Evolutionary conservation across 2,797 vertebrate genomes (phyloP), one percentile per base, ranked within the genome.

Genomic region (Sebastes nivosus): DNA sequence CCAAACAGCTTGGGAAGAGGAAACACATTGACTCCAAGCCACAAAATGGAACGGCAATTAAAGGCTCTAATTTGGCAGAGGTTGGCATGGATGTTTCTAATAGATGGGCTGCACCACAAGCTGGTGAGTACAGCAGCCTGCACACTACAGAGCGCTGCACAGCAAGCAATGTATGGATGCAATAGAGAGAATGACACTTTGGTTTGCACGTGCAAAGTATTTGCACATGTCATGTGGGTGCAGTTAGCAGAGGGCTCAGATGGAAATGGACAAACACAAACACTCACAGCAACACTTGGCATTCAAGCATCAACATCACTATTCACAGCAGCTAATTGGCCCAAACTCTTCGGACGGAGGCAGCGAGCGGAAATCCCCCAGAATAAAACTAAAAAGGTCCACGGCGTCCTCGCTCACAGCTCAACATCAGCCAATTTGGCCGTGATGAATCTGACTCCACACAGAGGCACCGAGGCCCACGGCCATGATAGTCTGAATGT

Each of bases 21-120:
- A 88, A 91, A 88, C 83, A 67, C 79, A 70, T n/a, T 11, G 79
- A 83, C 81, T 85, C 61, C 34, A 64, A 84, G 69, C 88, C 86
- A 71, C 88, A 81, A 84, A 85, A 75, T 36, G 75, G 81, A 92
- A 85, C 65, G 7, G 79, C 85, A 89, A 90, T 93, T 91, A 92
- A 92, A 90, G 89, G 83, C 85, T 93, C 85, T 95, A 91, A 94
- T 94, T 92, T 94, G 90, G 90, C 89, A 67, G 80, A 80, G 85
- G 92, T 88, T 88, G 82, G 79, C 81, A 22, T 85, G 73, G 81
- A 79, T 88, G 91, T 87, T 92, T 92, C 89, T 82, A 89, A 89
- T 88, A 68, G 67, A 79, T 24, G 6, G 20, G 77, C 67, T 52
- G 75, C 75, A 83, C 84, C 85, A 55, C 69, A 83, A 72, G 79